A percentile compares a stretch with the other conserved stretches of the same genome.
phyloP scores from a whole-genome alignment of 2,113 vertebrate genomes.

The Zootoca vivipara region DNA sequence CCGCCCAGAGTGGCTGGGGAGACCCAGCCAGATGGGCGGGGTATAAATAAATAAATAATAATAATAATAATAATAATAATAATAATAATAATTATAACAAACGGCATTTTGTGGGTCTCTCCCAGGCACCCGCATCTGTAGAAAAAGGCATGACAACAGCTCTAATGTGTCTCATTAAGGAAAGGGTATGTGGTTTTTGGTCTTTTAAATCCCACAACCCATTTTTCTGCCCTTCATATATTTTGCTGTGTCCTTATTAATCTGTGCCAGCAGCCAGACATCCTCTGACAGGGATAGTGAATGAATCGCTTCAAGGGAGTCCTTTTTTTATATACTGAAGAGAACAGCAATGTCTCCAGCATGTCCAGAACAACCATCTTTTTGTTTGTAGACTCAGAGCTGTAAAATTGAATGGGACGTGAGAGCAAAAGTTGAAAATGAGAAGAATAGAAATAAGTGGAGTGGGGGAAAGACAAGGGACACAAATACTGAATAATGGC shows the following conservation, averaged over 20 bases:
- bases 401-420: slow-evolving; percentile 58
- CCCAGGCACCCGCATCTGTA: neutral
- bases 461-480: slow-evolving; percentile 35
- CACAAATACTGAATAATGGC: neutral
- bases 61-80: no score
- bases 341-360: slow-evolving; percentile 59
- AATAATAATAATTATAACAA: no score
- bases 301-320: slow-evolving; percentile 55
- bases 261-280: slow-evolving; percentile 49
- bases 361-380: slow-evolving; percentile 58
- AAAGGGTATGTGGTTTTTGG: slow-evolving; percentile 11
- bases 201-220: slow-evolving; percentile 44
- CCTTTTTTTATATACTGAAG: slow-evolving; percentile 53
- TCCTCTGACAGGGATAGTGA: slow-evolving; percentile 48
- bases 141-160: slow-evolving; percentile 27
- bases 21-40: no score
- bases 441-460: slow-evolving; percentile 39
- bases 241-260: slow-evolving; percentile 31
- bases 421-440: slow-evolving; percentile 58
- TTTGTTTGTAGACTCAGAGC: slow-evolving; percentile 66
- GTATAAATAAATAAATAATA: no score
- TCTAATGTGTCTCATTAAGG: slow-evolving; percentile 38
- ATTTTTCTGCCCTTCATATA: slow-evolving; percentile 44
- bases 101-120: neutral
- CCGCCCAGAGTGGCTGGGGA: no score